Base-by-base conservation (phyloP, 2,888 invertebrate genomes). In the Toxonevra muliebris region DNA sequence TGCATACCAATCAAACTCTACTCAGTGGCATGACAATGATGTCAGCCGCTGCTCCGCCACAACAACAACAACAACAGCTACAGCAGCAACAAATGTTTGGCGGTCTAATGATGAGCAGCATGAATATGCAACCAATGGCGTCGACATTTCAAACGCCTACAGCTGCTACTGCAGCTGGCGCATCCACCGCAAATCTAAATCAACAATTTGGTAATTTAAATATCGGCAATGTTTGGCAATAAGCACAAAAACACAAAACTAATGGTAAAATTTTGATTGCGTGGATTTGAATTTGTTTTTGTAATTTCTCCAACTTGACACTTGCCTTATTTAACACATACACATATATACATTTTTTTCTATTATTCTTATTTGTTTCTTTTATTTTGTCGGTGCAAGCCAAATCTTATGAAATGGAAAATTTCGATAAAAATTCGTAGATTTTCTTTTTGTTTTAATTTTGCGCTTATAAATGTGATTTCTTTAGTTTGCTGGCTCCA, bases 191-290 rank as follows among this genome's bases (percentile, higher is more conserved):
- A 62, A 85, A 84, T 74, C 75, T 85, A 68, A 85, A 83, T 73
- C 85, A 85, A 74, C 85, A 85, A 76, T 85, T 85, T 75, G 84
- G 85, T 61, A 85, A 85, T 76, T 77, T 85, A 67, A 85, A 85
- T 77, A 82, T 85, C 70, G 85, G 85, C 57, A 85, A 85, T 78
- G 85, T 85, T 75, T 85, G 85, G 85, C 85, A 85, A 83, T 85
- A 84, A 82, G 41, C 58, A 11, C 58, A 57, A 30, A 30, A 62
- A 40, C 7, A 43, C 30, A 30, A 30, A n/a, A n/a, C n/a, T n/a
- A n/a, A 30, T 30, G 2, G 30, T 30, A 30, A 2, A 30, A 30
- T 30, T n/a, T n/a, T 30, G 30, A 30, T 30, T 30, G 7, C 2
- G 30, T 30, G 30, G 2, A 30, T 30, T 4, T 7, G 7, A 30